Conservation (phyloP, 2,113 vertebrate species). For the Varanus komodoensis region DNA sequence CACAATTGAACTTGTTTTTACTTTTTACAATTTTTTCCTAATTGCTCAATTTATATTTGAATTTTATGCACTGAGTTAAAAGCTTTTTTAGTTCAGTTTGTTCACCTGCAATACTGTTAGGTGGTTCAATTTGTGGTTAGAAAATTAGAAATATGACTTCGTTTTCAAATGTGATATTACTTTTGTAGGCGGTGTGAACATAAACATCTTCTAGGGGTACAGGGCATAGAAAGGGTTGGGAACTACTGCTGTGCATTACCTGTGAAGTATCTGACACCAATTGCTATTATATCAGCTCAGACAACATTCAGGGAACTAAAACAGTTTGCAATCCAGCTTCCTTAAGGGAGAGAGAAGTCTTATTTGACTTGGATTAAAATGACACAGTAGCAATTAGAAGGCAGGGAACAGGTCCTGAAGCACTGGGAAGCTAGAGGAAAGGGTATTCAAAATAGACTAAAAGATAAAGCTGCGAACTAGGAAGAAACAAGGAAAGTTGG, state of each 20-base stretch:
- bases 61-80: too few relatives aligned
- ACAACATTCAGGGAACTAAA: background rate
- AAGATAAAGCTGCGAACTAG: background rate
- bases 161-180: too few relatives aligned
- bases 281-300: background rate
- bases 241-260: background rate
- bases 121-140: too few relatives aligned
- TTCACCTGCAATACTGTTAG: too few relatives aligned
- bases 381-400: background rate
- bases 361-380: background rate
- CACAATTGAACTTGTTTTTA: too few relatives aligned
- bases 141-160: too few relatives aligned
- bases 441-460: background rate
- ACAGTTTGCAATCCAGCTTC: background rate
- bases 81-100: too few relatives aligned
- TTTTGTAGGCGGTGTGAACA: too few relatives aligned
- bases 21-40: too few relatives aligned
- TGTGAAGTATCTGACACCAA: background rate
- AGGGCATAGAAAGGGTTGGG: too few relatives aligned
- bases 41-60: too few relatives aligned
- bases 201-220: too few relatives aligned
- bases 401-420: fast-evolving
- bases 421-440: background rate
- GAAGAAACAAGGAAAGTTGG: background rate
- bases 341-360: background rate